phyloP scores from a whole-genome alignment of 1,140 invertebrate species.

The Drosophila nigromelanica region DNA sequence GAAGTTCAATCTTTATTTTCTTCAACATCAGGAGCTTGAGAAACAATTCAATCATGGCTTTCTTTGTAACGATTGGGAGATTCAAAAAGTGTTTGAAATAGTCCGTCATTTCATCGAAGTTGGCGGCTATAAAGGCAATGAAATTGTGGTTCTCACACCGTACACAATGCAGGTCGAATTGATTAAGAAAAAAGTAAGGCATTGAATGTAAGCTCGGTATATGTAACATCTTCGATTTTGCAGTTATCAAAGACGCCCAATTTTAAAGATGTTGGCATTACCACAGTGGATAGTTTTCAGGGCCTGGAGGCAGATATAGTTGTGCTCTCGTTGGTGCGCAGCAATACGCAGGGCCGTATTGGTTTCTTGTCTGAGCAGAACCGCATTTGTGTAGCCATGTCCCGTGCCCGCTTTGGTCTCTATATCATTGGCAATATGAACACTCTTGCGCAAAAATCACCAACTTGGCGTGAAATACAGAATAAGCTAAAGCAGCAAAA shows the following conservation, averaged over 20 bases:
- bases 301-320: conserved; percentile 94
- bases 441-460: conserved; percentile 78
- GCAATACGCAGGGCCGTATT: conserved; percentile 87
- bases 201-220: background rate
- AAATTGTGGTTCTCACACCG: conserved; percentile 87
- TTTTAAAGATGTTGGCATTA: conserved; percentile 83
- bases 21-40: conserved; percentile 19
- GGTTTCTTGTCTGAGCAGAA: conserved; percentile 91
- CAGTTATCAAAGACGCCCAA: conserved; percentile 85
- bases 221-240: conserved; percentile 22
- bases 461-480: conserved; percentile 6
- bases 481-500: conserved; percentile 11
- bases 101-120: conserved; percentile 10
- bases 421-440: conserved; percentile 88
- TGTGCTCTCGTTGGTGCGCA: conserved; percentile 91
- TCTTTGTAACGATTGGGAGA: conserved; percentile 13
- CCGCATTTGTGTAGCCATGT: conserved; percentile 92
- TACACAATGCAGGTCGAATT: conserved; percentile 86
- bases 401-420: conserved; percentile 89
- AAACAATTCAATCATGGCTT: background rate
- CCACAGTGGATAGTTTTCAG: conserved; percentile 91
- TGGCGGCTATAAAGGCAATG: conserved; percentile 2
- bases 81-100: conserved; percentile 5
- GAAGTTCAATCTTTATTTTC: conserved; percentile 86
- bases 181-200: conserved; percentile 27